phyloP scores from a whole-genome alignment of 2,888 invertebrate species.

The Dryomyza anilis region DNA sequence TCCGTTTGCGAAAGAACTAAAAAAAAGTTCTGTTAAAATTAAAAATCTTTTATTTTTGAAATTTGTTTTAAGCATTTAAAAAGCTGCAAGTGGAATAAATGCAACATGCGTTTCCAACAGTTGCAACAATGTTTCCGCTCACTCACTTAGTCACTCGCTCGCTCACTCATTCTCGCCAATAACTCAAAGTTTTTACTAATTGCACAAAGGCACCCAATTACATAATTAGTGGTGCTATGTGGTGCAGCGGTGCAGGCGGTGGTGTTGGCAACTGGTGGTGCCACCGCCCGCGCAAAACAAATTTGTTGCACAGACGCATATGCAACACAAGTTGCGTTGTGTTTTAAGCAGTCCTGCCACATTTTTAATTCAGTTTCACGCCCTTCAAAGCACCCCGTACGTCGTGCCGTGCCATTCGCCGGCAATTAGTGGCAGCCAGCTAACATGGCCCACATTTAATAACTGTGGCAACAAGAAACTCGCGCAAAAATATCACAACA shows the following conservation, averaged over 20 bases:
- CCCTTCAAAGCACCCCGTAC: not conserved
- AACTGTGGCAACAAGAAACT: not conserved
- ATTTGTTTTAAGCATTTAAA: too few relatives aligned
- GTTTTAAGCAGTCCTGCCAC: too few relatives aligned
- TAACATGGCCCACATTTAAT: not conserved
- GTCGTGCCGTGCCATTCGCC: not conserved
- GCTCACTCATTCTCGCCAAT: not conserved
- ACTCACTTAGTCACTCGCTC: not conserved
- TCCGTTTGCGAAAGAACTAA: too few relatives aligned
- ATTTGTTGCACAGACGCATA: not conserved
- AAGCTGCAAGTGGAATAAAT: too few relatives aligned
- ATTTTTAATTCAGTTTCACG: too few relatives aligned
- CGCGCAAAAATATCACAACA: too few relatives aligned
- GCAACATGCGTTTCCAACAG: too few relatives aligned
- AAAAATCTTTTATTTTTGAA: too few relatives aligned
- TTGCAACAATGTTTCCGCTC: not conserved
- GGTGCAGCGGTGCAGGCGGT: not conserved
- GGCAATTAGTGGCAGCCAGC: not conserved
- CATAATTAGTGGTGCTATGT: not conserved
- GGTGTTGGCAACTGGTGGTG: not conserved
- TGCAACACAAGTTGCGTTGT: not conserved
- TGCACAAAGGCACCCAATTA: conserved; percentile 4
- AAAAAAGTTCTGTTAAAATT: too few relatives aligned
- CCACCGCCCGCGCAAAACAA: not conserved
- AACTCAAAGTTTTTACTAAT: conserved; percentile 9